These are phyloP conservation scores for Myotis pilosus DNA, from an alignment of 2,797 vertebrate species.

Conservation along the genomic window DNA sequence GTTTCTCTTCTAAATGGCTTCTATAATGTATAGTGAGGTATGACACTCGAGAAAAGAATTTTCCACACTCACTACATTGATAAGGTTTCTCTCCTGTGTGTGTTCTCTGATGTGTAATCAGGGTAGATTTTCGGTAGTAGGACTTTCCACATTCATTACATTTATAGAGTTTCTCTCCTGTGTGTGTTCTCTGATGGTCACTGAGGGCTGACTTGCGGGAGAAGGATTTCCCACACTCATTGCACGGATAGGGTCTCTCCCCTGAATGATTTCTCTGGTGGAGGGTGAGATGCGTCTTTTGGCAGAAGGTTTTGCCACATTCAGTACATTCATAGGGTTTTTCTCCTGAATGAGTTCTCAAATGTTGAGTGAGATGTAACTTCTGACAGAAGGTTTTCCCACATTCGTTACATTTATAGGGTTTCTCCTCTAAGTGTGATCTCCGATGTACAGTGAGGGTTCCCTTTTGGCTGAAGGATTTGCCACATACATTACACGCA, in stretches of 20 bases:
- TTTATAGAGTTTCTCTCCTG: slow-evolving; percentile 64
- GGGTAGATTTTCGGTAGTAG: slow-evolving; percentile 79
- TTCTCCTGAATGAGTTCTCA: slow-evolving; percentile 75
- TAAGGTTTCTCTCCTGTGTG: slow-evolving; percentile 78
- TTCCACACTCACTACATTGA: slow-evolving; percentile 75
- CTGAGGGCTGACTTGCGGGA: slow-evolving; percentile 75
- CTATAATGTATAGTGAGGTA: slow-evolving; percentile 77
- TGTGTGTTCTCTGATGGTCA: slow-evolving; percentile 71
- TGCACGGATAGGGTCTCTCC: slow-evolving; percentile 75
- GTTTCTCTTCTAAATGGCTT: slow-evolving; percentile 74
- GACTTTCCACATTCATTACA: slow-evolving; percentile 76
- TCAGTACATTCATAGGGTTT: slow-evolving; percentile 76
- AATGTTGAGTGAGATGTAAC: slow-evolving; percentile 75
- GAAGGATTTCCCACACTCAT: slow-evolving; percentile 75
- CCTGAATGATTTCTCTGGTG: slow-evolving; percentile 79
- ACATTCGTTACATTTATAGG: slow-evolving; percentile 74
- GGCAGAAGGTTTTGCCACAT: slow-evolving; percentile 78
- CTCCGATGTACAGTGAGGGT: slow-evolving; percentile 76
- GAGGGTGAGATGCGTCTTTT: slow-evolving; percentile 74
- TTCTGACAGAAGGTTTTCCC: slow-evolving; percentile 76
- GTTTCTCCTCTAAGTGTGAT: slow-evolving; percentile 75
- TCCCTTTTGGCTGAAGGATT: slow-evolving; percentile 77
- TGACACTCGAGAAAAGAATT: slow-evolving; percentile 73
- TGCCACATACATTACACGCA: slow-evolving; percentile 70
- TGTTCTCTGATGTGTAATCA: slow-evolving; percentile 76